Percentiles rank a stretch among this genome's conserved stretches.
Evolutionary conservation across 2,797 vertebrate species (phyloP).

Genomic region (Linurgus olivaceus): DNA sequence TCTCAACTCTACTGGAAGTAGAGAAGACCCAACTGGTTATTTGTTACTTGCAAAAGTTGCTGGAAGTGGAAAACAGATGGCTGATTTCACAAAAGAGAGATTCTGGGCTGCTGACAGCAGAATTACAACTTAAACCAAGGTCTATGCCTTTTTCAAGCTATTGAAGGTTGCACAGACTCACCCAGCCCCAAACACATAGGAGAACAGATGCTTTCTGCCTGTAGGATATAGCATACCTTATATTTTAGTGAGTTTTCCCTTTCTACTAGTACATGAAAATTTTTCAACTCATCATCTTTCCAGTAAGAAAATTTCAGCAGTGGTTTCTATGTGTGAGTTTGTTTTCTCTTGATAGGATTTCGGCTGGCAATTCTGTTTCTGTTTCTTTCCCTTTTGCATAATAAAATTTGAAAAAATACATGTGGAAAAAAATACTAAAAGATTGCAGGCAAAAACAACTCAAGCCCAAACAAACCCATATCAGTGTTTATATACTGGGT

Average conservation of each 20-base stretch:
- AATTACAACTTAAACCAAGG: background rate
- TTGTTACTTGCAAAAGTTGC: background rate
- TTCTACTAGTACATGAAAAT: background rate
- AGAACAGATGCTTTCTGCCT: background rate
- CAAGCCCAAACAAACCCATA: background rate
- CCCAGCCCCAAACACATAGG: rapidly evolving
- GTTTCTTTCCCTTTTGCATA: background rate
- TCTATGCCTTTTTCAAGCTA: background rate
- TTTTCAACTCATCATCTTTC: background rate
- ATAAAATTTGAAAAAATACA: background rate
- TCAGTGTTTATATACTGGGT: background rate
- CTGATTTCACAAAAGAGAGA: background rate
- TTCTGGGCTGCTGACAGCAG: background rate
- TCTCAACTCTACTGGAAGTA: background rate
- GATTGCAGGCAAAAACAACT: background rate
- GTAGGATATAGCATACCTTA: background rate
- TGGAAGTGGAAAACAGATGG: background rate
- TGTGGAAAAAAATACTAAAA: background rate
- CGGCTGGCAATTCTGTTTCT: background rate
- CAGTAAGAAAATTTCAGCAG: background rate
- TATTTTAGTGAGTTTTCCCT: background rate
- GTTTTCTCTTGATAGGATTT: background rate
- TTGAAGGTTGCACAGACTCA: background rate
- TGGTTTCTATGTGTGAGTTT: background rate
- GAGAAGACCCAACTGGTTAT: background rate